Evolutionary conservation across 2,888 invertebrate species (phyloP).

Genomic region (Meteorus colon): DNA sequence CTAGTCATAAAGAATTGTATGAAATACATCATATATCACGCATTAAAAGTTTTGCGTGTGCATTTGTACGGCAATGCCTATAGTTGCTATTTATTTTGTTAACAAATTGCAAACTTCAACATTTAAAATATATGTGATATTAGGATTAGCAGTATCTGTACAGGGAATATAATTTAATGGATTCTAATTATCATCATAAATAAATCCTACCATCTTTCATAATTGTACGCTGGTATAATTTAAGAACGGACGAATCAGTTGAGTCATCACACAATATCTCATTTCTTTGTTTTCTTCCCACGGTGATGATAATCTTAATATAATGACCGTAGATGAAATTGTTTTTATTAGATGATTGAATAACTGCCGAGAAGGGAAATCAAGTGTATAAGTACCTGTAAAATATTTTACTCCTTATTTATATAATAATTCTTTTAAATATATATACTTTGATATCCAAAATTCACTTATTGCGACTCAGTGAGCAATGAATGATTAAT

Average conservation of each 20-base stretch:
- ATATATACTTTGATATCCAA: slow-evolving; percentile 9
- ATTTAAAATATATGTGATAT: slow-evolving; percentile 53
- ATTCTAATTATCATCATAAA: slow-evolving; percentile 55
- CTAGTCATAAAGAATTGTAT: slow-evolving; percentile 35
- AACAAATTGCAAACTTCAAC: slow-evolving; percentile 50
- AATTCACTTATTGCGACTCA: slow-evolving; percentile 17
- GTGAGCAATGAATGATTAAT: slow-evolving; percentile 20
- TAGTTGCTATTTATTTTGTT: slow-evolving; percentile 24
- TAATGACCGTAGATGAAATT: not conserved
- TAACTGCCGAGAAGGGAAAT: slow-evolving; percentile 31
- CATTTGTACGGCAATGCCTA: slow-evolving; percentile 20
- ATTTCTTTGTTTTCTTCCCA: slow-evolving; percentile 2
- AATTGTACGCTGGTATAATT: slow-evolving; percentile 29
- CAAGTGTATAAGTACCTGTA: slow-evolving; percentile 31
- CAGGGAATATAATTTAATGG: slow-evolving; percentile 59
- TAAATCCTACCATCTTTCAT: slow-evolving; percentile 52
- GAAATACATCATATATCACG: slow-evolving; percentile 13
- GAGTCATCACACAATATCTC: slow-evolving; percentile 27
- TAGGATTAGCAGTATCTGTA: slow-evolving; percentile 58
- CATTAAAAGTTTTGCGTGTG: slow-evolving; percentile 6
- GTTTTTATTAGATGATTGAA: slow-evolving; percentile 14
- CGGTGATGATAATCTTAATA: slow-evolving; percentile 7
- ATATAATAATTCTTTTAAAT: not conserved
- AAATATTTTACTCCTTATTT: not conserved
- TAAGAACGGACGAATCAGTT: slow-evolving; percentile 34